Base-by-base conservation (phyloP, 2,113 vertebrate species). In the Odobenus rosmarus region DNA sequence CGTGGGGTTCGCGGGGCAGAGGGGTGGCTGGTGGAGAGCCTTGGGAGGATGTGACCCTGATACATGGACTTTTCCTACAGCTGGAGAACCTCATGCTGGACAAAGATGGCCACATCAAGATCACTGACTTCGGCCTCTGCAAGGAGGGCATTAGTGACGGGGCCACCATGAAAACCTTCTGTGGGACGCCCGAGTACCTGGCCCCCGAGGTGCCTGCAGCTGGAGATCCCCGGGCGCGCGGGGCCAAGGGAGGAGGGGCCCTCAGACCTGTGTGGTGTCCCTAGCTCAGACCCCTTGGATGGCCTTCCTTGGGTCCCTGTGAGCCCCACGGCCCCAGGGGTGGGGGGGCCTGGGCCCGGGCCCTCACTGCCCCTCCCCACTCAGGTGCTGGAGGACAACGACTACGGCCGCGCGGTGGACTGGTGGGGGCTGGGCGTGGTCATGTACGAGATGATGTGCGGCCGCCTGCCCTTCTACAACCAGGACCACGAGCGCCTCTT, bases 71-170 rank as follows among this genome's bases (percentile, higher is more conserved):
- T 90, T 64, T 5, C 42, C 39, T 42, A 1, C 95, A 99, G 99
- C 99, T 99, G 99, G 99, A 99, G 96, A 99, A 99, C 92, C 99
- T 99, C 64, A 99, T 99, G 99, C 98, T 99, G 99, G 99, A 99
- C 96, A 99, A 99, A 97, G 99, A 99, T 0, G 99, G 99, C 4
- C 99, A 99, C 98, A 99, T 99, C 97, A 99, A 99, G 97, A 99
- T 99, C 98, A 99, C 99, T 0, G 99, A 99, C 96, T 99, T 99
- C 0, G 99, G 99, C 28, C 98, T 99, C 31, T 99, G 99, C 97
- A 99, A 99, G 88, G 99, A 99, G 85, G 99, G 99, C 33, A 99
- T 99, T 98, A 99, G 99, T 0, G 99, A 99, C 0, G 99, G 99
- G 0, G 99, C 99, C 97, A 99, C 99, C 74, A 99, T 99, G 99